Percentiles rank a stretch among this genome's conserved stretches.
Conservation (phyloP, 2,888 invertebrate genomes). For the Dinocampus coccinellae region DNA sequence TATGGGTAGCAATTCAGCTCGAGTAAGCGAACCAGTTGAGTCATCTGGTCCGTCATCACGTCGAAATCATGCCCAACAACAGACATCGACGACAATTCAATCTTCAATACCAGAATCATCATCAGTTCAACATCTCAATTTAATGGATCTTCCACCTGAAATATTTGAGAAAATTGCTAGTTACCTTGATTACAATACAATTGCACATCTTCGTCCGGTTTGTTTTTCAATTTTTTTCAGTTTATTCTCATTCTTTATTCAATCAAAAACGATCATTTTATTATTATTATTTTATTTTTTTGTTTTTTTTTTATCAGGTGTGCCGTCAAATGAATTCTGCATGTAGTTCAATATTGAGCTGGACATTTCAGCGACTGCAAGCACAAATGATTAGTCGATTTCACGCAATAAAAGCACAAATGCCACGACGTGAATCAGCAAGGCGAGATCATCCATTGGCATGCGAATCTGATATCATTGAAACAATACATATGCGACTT, state of each 20-base stretch:
- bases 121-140: conserved; percentile 57
- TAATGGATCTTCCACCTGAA: conserved; percentile 85
- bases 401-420: conserved; percentile 89
- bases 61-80: conserved; percentile 55
- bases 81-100: conserved; percentile 49
- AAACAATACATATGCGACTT: conserved; percentile 92
- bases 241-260: no score
- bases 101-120: conserved; percentile 50
- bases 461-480: conserved; percentile 92
- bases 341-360: conserved; percentile 84
- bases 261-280: conserved; percentile 73
- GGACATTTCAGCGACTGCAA: conserved; percentile 87
- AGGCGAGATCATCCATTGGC: conserved; percentile 91
- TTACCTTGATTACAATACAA: conserved; percentile 81
- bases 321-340: conserved; percentile 84
- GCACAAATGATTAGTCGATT: conserved; percentile 87
- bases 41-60: conserved; percentile 55
- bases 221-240: conserved; percentile 71
- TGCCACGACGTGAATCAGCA: conserved; percentile 93
- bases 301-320: conserved; percentile 73
- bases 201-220: conserved; percentile 85
- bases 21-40: conserved; percentile 57
- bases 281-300: conserved; percentile 9
- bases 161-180: conserved; percentile 84
- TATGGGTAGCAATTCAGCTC: conserved; percentile 65